Conservation (phyloP, 2,888 invertebrate genomes). For the Agelastica alni region DNA sequence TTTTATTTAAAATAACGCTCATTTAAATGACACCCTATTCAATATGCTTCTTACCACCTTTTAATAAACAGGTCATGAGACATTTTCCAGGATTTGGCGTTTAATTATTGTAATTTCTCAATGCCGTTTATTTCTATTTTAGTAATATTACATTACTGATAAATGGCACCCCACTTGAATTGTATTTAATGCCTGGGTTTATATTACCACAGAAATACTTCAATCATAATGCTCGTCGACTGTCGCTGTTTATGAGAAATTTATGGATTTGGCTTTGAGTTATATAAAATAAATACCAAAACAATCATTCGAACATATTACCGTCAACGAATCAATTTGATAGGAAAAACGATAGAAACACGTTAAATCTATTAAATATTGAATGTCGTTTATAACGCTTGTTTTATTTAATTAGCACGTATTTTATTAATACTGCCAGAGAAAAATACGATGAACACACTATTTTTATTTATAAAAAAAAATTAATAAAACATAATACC, state of each 20-base stretch:
- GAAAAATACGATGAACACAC: too few relatives aligned
- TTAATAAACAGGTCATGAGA: too few relatives aligned
- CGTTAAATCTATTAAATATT: not conserved
- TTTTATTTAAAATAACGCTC: too few relatives aligned
- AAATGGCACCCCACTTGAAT: not conserved
- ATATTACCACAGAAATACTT: not conserved
- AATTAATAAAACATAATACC: too few relatives aligned
- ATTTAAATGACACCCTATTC: too few relatives aligned
- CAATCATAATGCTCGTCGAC: not conserved
- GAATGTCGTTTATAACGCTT: not conserved
- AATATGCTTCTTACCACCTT: too few relatives aligned
- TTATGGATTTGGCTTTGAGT: slow-evolving; percentile 13
- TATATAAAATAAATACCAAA: slow-evolving; percentile 7
- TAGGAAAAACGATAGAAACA: not conserved
- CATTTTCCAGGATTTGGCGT: too few relatives aligned
- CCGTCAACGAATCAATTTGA: slow-evolving; percentile 4
- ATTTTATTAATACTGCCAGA: not conserved
- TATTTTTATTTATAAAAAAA: too few relatives aligned
- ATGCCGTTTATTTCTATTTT: slow-evolving; percentile 9
- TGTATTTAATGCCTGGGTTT: slow-evolving; percentile 8
- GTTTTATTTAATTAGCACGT: not conserved
- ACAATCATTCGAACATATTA: slow-evolving; percentile 1
- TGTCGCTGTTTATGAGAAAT: slow-evolving; percentile 5
- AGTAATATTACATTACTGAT: slow-evolving; percentile 3
- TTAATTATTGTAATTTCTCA: too few relatives aligned